Evolutionary conservation across 1,140 invertebrate species (phyloP), one percentile per base, ranked within the genome.

Genomic region (Catajapyx aquilonaris): DNA sequence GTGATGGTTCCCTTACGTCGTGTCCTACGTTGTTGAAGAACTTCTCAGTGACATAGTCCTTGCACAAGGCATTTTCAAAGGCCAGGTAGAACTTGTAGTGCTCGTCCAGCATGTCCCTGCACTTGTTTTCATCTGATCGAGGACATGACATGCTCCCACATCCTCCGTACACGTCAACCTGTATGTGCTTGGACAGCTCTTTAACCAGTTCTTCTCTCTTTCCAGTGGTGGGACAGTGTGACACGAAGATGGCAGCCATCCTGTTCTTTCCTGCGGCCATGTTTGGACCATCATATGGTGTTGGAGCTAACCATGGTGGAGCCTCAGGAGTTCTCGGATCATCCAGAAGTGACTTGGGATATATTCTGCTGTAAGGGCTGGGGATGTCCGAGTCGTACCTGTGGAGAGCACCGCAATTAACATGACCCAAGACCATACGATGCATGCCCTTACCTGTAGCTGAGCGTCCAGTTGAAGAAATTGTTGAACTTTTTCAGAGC

Each of bases 141-240:
- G 2, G 5, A 28, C 50, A 52, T 10, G 18, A 35, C 1, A 42
- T 37, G 0, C 20, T 21, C 4, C 54, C 53, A 47, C 69, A 72
- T 7, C 41, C 43, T 10, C 68, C 69, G 43, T 59, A 71, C 20
- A 68, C 59, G 44, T 69, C 65, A 9, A 71, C 61, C 9, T 45
- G 35, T 13, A 71, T 55, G 40, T 56, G 51, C 35, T 59, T 52
- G 16, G 49, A 34, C 3, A 70, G 47, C 41, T 65, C 51, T 31
- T 48, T 39, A 0, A 60, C 62, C 41, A 59, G 65, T n/a, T 46
- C 31, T 44, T 64, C 49, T 19, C 68, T 48, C 13, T 52, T 49
- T 40, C 59, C 55, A 0, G 39, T 23, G 0, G 60, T 55, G 7
- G 48, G 40, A 47, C 68, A 71, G 46, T 69, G 61, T 19, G 58